These are phyloP conservation scores for Melanotaenia trifasciata DNA, from an alignment of 2,797 vertebrate species.

Conservation along the genomic window DNA sequence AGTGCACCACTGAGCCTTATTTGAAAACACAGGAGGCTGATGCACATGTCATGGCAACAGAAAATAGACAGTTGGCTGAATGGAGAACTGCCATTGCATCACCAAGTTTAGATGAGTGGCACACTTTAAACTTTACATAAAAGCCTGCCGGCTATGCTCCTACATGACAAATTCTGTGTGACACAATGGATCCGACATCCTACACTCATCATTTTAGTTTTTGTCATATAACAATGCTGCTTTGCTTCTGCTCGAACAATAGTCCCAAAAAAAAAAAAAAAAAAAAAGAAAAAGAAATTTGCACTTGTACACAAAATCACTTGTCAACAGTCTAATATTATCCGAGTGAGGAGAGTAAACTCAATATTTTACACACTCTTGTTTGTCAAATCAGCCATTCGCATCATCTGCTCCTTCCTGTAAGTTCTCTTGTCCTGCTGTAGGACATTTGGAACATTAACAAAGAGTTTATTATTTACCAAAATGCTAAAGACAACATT, in stretches of 20 bases:
- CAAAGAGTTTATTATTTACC: slow-evolving; percentile 14
- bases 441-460: background rate
- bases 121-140: background rate
- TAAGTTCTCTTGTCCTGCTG: background rate
- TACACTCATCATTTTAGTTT: background rate
- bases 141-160: background rate
- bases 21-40: slow-evolving; percentile 10
- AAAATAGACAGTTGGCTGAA: slow-evolving; percentile 9
- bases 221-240: background rate
- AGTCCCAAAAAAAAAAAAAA: background rate
- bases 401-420: slow-evolving; percentile 1
- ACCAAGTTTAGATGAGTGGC: background rate
- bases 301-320: background rate
- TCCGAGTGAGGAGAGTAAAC: background rate
- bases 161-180: background rate
- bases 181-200: background rate
- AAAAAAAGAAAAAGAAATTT: background rate
- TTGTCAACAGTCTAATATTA: background rate
- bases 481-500: background rate
- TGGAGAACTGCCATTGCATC: slow-evolving; percentile 7
- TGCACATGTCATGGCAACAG: slow-evolving; percentile 7
- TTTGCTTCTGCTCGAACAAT: background rate
- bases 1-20: slow-evolving; percentile 33
- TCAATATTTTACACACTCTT: background rate
- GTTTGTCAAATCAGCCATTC: background rate